These are phyloP conservation scores for Manacus vitellinus DNA, from an alignment of 2,113 vertebrate species.

Conservation along the genomic window DNA sequence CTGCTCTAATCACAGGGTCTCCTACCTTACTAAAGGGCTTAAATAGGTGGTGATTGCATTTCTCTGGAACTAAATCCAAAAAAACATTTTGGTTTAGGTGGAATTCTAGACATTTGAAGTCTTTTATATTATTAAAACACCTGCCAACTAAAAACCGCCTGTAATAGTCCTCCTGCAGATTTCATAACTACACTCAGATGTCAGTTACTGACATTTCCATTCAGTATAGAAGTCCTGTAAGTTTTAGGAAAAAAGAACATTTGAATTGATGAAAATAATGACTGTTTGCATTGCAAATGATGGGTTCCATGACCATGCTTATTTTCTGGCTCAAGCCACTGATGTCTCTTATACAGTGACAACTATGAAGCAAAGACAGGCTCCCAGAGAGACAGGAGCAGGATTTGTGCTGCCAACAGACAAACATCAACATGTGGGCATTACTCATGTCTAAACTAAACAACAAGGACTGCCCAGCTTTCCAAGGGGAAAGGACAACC, in stretches of 20 bases:
- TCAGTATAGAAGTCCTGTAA: background rate
- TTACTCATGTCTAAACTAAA: background rate
- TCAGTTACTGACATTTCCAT: background rate
- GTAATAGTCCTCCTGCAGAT: background rate
- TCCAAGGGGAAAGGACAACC: background rate
- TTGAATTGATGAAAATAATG: background rate
- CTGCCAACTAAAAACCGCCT: background rate
- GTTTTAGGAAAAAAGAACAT: background rate
- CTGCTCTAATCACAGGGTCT: background rate
- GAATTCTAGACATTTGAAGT: background rate
- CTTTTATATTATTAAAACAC: background rate
- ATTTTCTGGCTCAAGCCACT: background rate
- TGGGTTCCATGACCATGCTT: background rate
- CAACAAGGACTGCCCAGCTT: background rate
- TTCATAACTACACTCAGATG: background rate
- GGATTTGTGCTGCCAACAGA: background rate
- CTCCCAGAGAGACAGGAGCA: background rate
- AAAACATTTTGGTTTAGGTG: background rate
- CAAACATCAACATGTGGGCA: rapidly evolving
- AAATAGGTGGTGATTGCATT: background rate
- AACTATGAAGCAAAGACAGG: background rate
- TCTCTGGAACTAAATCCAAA: background rate
- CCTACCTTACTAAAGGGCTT: background rate
- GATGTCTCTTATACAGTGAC: background rate
- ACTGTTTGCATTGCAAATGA: background rate